phyloP scores from a whole-genome alignment of 1,140 invertebrate genomes.

The Choristoneura fumiferana region DNA sequence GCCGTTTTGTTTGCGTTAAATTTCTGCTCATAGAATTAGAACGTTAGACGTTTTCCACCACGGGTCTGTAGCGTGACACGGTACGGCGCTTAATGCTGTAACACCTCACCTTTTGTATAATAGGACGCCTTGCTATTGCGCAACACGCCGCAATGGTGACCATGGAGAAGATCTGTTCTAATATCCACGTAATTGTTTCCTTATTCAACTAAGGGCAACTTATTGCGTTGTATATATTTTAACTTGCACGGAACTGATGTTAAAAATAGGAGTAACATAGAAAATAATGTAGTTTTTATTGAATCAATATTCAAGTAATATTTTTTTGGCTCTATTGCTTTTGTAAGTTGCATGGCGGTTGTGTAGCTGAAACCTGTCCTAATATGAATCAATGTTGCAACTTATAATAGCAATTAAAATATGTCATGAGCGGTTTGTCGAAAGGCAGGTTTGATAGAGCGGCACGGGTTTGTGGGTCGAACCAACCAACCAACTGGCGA shows the following conservation, averaged over 20 bases:
- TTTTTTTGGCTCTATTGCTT: too few relatives aligned
- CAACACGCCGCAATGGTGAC: not conserved
- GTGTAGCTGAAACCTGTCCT: too few relatives aligned
- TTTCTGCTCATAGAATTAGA: not conserved
- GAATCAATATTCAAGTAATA: too few relatives aligned
- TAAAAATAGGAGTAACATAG: too few relatives aligned
- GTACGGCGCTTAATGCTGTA: not conserved
- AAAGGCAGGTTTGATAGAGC: not conserved
- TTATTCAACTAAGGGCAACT: conserved; percentile 17
- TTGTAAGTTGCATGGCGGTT: too few relatives aligned
- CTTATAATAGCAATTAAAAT: conserved; percentile 4
- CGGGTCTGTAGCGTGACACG: not conserved
- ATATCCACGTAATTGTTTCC: conserved; percentile 17
- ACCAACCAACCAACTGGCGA: conserved; percentile 10
- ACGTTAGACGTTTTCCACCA: not conserved
- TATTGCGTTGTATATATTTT: conserved; percentile 12
- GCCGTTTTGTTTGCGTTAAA: not conserved
- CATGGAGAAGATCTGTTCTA: conserved; percentile 17
- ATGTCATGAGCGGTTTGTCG: not conserved
- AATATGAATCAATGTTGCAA: conserved; percentile 11
- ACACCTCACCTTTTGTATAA: not conserved
- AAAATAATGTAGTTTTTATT: too few relatives aligned
- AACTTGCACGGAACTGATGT: conserved; percentile 6
- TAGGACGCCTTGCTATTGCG: not conserved
- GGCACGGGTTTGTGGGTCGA: conserved; percentile 6